Base-by-base conservation (phyloP, 2,888 invertebrate genomes). In the Argyresthia albistria region DNA sequence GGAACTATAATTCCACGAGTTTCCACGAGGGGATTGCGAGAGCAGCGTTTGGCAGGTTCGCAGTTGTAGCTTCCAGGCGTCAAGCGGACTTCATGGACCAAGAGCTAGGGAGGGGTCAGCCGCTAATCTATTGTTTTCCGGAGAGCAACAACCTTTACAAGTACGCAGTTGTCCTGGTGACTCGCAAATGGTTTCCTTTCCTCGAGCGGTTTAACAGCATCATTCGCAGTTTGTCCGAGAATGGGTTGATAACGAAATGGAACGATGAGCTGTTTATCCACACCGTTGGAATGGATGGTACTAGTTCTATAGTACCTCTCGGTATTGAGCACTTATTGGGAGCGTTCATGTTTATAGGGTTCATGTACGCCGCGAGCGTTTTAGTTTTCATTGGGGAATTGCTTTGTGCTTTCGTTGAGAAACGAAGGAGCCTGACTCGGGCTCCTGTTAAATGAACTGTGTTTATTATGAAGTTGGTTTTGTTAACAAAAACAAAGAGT, bases 181-280 rank as follows among this genome's bases (percentile, higher is more conserved):
- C 83, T 35, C 69, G 83, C 35, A 77, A 80, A 62, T 88, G 87
- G 87, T 87, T 78, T 60, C 88, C 88, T 6, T 76, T 88, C 69
- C 59, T 86, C 51, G 75, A 70, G 0, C 72, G 78, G 53, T 77
- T 88, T 53, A 84, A 88, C 62, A 71, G 63, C 46, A 86, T 88
- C 51, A 87, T 88, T 50, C 75, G 88, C 0, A 82, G 86, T 51
- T 78, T 88, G 8, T 76, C 78, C 0, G 88, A 88, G 58, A 88
- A 87, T 56, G 88, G 88, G 12, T 67, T 88, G 61, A 86, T 88
- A 57, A 71, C 80, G 58, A 88, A 88, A 62, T 88, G 88, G 88
- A 84, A 77, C 59, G 69, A 75, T 46, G 88, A 88, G 61, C 58
- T 84, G 55, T 69, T 87, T 56, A 73, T 78, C 50, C 80, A 77